A percentile compares a stretch with the other conserved stretches of the same genome.
These are phyloP conservation scores for Otolemur garnettii DNA, from an alignment of 2,113 vertebrate species.

Conservation along the genomic window DNA sequence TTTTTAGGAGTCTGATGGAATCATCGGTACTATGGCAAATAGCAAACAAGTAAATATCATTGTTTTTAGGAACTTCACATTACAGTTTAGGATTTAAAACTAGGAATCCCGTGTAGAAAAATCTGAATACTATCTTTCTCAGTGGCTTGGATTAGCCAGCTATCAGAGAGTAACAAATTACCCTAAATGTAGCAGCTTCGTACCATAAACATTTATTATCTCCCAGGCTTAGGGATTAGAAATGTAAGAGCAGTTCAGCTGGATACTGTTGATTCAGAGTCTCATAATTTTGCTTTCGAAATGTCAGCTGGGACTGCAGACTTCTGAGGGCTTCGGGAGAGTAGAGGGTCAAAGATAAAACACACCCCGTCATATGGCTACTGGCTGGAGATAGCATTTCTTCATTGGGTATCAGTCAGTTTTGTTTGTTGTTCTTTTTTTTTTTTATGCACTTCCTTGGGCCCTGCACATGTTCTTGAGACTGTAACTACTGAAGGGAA, in stretches of 20 bases:
- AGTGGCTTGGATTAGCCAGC: neutral
- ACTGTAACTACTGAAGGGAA: neutral
- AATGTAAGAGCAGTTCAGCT: neutral
- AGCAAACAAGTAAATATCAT: neutral
- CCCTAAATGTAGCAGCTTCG: neutral
- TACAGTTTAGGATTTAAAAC: neutral
- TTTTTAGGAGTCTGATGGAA: neutral
- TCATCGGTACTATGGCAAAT: neutral
- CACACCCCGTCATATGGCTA: neutral
- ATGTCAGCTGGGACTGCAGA: accelerated
- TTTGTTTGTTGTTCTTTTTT: too few relatives aligned
- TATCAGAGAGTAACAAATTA: neutral
- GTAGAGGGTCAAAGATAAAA: neutral
- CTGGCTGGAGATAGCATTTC: neutral
- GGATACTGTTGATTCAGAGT: neutral
- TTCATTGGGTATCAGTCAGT: too few relatives aligned
- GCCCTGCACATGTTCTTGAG: too few relatives aligned
- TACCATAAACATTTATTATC: neutral
- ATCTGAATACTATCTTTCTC: neutral
- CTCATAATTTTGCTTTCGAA: neutral
- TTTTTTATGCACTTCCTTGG: too few relatives aligned
- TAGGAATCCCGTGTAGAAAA: neutral
- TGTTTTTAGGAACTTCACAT: neutral
- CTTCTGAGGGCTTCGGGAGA: neutral
- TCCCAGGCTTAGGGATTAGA: neutral